These are phyloP conservation scores for Hecatera dysodea DNA, from an alignment of 2,888 invertebrate genomes.

Conservation along the genomic window DNA sequence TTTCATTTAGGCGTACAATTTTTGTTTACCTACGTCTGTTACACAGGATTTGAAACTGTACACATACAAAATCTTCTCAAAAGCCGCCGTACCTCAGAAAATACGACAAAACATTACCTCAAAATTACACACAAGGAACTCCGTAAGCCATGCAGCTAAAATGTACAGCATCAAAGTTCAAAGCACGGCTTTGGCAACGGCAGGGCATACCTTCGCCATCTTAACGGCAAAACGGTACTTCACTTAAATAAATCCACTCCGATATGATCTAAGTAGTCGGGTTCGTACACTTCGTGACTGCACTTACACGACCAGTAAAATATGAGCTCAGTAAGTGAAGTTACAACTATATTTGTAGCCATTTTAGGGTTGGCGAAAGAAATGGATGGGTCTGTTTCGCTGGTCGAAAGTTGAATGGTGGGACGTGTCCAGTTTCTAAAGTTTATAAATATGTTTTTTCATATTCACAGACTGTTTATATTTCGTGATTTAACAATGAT, in stretches of 20 bases:
- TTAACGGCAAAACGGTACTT: constrained; percentile 67
- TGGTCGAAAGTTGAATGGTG: constrained; percentile 33
- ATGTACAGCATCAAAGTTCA: constrained; percentile 53
- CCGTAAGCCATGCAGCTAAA: constrained; percentile 28
- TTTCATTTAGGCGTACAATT: neutral
- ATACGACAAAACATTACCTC: constrained; percentile 34
- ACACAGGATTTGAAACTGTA: neutral
- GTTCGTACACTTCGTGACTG: constrained; percentile 67
- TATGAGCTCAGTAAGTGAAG: constrained; percentile 30
- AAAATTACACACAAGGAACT: constrained; percentile 19
- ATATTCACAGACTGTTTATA: constrained; percentile 62
- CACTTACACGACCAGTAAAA: constrained; percentile 54
- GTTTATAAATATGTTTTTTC: constrained; percentile 57
- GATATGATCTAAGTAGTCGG: constrained; percentile 71
- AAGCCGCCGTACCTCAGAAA: constrained; percentile 10
- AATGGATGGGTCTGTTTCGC: constrained; percentile 9
- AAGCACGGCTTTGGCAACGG: constrained; percentile 59
- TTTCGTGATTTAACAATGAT: constrained; percentile 68
- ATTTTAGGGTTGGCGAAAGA: constrained; percentile 18
- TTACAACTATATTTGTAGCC: constrained; percentile 28
- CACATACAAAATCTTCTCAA: constrained; percentile 1
- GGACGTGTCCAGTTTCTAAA: constrained; percentile 63
- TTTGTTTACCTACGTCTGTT: neutral
- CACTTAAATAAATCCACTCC: constrained; percentile 70
- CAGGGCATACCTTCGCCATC: constrained; percentile 52